Evolutionary conservation across 1,140 invertebrate genomes (phyloP).

Genomic region (Drosophila murphyi): DNA sequence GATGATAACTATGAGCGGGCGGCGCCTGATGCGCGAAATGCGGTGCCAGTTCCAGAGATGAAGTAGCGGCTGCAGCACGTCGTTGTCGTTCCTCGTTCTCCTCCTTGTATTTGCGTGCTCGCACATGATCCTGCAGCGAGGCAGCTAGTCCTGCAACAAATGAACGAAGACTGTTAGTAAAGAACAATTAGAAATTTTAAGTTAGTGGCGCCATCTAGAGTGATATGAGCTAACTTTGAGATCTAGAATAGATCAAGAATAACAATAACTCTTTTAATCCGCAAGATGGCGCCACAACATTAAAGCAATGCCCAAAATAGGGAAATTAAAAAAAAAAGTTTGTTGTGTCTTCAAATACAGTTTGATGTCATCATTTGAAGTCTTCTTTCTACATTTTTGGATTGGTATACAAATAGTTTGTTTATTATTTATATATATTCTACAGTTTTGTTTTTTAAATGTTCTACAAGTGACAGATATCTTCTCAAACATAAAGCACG

Average conservation of each 20-base stretch:
- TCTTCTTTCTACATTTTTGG: slow-evolving; percentile 27
- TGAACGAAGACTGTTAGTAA: not conserved
- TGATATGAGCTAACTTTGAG: not conserved
- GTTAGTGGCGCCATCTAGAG: slow-evolving; percentile 3
- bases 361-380: slow-evolving; percentile 25
- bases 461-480: too few relatives aligned
- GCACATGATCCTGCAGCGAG: slow-evolving; percentile 91
- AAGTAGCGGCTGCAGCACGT: slow-evolving; percentile 61
- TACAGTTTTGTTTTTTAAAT: not conserved
- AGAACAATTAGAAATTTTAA: not conserved
- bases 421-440: slow-evolving; percentile 6
- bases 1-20: slow-evolving; percentile 63
- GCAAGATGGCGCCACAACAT: slow-evolving; percentile 12
- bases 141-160: slow-evolving; percentile 89
- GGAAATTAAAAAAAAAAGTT: not conserved
- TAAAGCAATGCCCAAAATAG: not conserved
- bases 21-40: slow-evolving; percentile 67
- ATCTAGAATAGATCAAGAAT: not conserved
- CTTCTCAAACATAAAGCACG: too few relatives aligned
- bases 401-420: slow-evolving; percentile 17
- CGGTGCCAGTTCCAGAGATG: slow-evolving; percentile 38
- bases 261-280: not conserved
- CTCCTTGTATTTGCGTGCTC: slow-evolving; percentile 88
- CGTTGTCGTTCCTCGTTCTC: slow-evolving; percentile 85
- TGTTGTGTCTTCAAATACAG: slow-evolving; percentile 7